Conservation (phyloP, 2,888 invertebrate genomes). For the Aplocera efformata region DNA sequence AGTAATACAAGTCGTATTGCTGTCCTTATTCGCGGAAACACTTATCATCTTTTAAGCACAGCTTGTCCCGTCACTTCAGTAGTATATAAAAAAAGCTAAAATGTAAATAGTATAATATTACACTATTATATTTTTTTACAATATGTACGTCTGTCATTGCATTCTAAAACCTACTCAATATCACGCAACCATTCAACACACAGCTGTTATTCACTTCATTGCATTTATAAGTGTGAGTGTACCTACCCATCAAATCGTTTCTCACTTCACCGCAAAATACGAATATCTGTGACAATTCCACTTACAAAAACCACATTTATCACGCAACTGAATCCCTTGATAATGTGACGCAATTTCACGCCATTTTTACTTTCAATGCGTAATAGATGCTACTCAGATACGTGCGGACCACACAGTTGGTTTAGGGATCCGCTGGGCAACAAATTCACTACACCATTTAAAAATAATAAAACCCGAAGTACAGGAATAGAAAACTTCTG, state of each 20-base stretch:
- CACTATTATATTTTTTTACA: too few relatives aligned
- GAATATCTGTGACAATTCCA: constrained; percentile 3
- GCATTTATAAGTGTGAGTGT: constrained; percentile 21
- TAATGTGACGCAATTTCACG: constrained; percentile 75
- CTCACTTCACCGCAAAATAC: constrained; percentile 38
- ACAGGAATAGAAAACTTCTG: too few relatives aligned
- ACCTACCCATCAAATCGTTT: constrained; percentile 21
- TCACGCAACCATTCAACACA: neutral
- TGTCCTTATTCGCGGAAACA: too few relatives aligned
- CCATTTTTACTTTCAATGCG: constrained; percentile 53
- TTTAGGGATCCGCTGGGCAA: constrained; percentile 19
- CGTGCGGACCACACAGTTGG: constrained; percentile 64
- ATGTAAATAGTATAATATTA: too few relatives aligned
- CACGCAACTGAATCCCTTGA: constrained; percentile 32
- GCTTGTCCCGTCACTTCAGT: too few relatives aligned
- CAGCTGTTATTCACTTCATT: constrained; percentile 16
- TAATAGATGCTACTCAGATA: constrained; percentile 56
- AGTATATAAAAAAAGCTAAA: too few relatives aligned
- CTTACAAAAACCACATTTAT: constrained; percentile 28
- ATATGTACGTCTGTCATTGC: too few relatives aligned
- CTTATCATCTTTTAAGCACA: too few relatives aligned
- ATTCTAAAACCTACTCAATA: neutral
- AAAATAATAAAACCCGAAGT: too few relatives aligned
- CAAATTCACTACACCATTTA: too few relatives aligned
- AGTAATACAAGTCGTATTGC: too few relatives aligned